These are phyloP conservation scores for Ictalurus punctatus DNA, from an alignment of 2,113 vertebrate species.

Conservation along the genomic window DNA sequence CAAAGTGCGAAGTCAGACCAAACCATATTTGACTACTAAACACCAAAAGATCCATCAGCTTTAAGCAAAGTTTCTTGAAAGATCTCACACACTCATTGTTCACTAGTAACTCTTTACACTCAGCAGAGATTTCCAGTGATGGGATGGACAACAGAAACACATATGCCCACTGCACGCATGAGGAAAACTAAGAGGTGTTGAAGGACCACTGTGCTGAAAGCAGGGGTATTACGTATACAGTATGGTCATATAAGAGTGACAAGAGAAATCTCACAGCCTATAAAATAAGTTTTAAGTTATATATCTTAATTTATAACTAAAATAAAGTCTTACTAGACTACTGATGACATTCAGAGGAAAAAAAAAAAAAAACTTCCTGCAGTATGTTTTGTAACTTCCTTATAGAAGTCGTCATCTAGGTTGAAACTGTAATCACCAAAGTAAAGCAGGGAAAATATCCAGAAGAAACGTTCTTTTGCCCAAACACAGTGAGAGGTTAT, in stretches of 20 bases:
- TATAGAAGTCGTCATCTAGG: conserved; percentile 30
- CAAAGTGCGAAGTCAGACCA: neutral
- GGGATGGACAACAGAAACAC: neutral
- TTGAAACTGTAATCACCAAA: conserved; percentile 36
- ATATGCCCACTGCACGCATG: neutral
- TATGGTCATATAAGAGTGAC: neutral
- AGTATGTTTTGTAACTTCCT: neutral
- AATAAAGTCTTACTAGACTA: neutral
- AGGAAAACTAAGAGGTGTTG: neutral
- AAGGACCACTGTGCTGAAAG: neutral
- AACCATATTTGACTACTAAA: conserved; percentile 9
- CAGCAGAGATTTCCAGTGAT: too few relatives aligned
- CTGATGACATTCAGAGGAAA: neutral
- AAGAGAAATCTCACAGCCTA: neutral
- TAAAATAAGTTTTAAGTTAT: neutral
- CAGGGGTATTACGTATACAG: neutral
- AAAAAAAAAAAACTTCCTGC: neutral
- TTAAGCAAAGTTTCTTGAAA: conserved; percentile 5
- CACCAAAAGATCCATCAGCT: conserved; percentile 28
- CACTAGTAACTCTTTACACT: neutral
- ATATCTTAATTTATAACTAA: conserved; percentile 8
- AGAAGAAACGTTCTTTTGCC: neutral
- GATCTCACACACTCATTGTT: neutral
- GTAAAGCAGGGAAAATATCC: conserved; percentile 29
- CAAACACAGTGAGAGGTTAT: conserved; percentile 6